Evolutionary conservation across 2,797 vertebrate genomes (phyloP).

Genomic region (Anguilla obscura): DNA sequence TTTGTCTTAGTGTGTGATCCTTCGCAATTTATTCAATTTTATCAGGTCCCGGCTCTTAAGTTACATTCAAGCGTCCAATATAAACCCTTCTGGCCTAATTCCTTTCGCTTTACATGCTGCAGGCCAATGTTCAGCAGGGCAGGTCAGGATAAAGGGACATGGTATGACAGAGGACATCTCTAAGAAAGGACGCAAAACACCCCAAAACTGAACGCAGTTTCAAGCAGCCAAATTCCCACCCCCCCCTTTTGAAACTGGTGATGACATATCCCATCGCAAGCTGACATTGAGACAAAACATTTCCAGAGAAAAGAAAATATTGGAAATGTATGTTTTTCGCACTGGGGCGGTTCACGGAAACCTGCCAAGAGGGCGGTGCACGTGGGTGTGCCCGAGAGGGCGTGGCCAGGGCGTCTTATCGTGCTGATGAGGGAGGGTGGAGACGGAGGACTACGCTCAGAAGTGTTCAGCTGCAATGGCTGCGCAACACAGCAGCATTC

Average conservation of each 20-base stretch:
- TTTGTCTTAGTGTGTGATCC: constrained; percentile 66
- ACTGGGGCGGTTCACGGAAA: constrained; percentile 22
- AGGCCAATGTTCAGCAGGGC: constrained; percentile 63
- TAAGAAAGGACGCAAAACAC: constrained; percentile 26
- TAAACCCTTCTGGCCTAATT: constrained; percentile 74
- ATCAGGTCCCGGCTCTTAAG: constrained; percentile 58
- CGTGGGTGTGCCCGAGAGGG: constrained; percentile 33
- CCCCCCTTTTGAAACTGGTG: constrained; percentile 21
- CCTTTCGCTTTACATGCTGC: constrained; percentile 66
- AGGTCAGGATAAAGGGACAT: constrained; percentile 63
- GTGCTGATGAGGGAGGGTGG: background rate
- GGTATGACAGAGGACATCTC: constrained; percentile 56
- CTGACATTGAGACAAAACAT: constrained; percentile 30
- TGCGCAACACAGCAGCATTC: background rate
- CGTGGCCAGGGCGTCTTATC: background rate
- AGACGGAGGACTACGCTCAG: background rate
- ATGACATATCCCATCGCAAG: constrained; percentile 27
- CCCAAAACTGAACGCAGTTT: constrained; percentile 22
- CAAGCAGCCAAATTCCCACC: constrained; percentile 23
- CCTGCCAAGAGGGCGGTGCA: constrained; percentile 14
- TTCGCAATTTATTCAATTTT: constrained; percentile 69
- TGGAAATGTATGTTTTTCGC: constrained; percentile 18
- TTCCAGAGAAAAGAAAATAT: constrained; percentile 24
- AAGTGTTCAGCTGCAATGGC: background rate
- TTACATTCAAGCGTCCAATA: constrained; percentile 68